A percentile compares a stretch with the other conserved stretches of the same genome.
These are phyloP conservation scores for Margarornis squamiger DNA, from an alignment of 2,797 vertebrate genomes.

Conservation along the genomic window DNA sequence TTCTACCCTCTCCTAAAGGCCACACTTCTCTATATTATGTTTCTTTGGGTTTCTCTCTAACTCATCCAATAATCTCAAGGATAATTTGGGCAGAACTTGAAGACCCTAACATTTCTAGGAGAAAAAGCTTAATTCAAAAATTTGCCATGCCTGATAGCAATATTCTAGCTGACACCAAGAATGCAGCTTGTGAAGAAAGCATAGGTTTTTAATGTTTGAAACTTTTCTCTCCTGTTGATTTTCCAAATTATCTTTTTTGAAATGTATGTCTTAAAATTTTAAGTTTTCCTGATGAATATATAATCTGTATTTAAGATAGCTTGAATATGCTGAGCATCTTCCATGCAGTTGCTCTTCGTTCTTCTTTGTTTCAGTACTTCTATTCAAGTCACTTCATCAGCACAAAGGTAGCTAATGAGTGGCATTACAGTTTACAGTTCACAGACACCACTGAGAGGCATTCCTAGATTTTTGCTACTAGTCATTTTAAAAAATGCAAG, in stretches of 20 bases:
- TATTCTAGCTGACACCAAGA: neutral
- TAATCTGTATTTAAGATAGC: neutral
- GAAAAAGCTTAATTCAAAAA: neutral
- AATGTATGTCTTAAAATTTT: slow-evolving; percentile 2
- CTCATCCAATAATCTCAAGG: neutral
- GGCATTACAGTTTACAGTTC: neutral
- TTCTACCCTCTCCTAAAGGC: neutral
- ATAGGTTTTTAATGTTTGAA: neutral
- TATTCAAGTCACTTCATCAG: neutral
- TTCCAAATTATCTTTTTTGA: neutral
- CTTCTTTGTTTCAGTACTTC: neutral
- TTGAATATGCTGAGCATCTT: neutral
- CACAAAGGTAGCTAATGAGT: neutral
- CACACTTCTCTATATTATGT: neutral
- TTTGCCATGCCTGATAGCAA: neutral
- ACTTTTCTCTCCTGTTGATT: neutral
- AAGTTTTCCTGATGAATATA: neutral
- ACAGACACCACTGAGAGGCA: neutral
- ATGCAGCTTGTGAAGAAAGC: neutral
- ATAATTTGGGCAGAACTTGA: neutral
- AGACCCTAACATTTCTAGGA: neutral
- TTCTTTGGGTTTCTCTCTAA: neutral
- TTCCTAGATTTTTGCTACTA: neutral
- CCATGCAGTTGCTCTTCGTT: neutral
- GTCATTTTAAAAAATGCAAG: neutral